These are phyloP conservation scores for Lagenorhynchus albirostris DNA, from an alignment of 2,113 vertebrate species.

Conservation along the genomic window DNA sequence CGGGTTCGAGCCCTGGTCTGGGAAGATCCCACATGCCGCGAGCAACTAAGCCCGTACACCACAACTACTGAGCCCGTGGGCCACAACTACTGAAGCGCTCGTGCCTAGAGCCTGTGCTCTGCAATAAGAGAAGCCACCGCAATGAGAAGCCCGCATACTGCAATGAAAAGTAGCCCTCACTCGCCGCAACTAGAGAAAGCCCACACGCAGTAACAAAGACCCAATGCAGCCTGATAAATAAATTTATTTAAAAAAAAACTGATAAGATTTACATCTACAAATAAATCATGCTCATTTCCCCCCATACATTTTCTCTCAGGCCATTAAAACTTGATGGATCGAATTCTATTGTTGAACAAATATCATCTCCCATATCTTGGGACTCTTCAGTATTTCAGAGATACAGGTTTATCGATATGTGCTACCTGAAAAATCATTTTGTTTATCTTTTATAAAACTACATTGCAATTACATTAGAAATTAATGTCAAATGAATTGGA, in stretches of 20 bases:
- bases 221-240: no score
- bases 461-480: neutral
- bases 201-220: no score
- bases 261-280: neutral
- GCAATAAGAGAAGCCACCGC: no score
- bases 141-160: no score
- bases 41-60: no score
- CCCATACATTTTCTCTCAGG: neutral
- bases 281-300: neutral
- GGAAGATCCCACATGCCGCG: no score
- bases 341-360: slow-evolving; percentile 45
- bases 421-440: neutral
- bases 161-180: no score
- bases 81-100: no score
- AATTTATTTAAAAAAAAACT: neutral
- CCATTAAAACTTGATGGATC: slow-evolving; percentile 27
- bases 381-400: neutral
- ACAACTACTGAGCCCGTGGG: no score
- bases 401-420: neutral
- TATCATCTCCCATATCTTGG: neutral
- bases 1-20: no score
- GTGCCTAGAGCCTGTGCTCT: no score
- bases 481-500: slow-evolving; percentile 29
- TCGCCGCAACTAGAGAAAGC: no score
- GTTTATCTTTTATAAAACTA: slow-evolving; percentile 33